Evolutionary conservation across 2,113 vertebrate species (phyloP).

Genomic region (Bos javanicus): DNA sequence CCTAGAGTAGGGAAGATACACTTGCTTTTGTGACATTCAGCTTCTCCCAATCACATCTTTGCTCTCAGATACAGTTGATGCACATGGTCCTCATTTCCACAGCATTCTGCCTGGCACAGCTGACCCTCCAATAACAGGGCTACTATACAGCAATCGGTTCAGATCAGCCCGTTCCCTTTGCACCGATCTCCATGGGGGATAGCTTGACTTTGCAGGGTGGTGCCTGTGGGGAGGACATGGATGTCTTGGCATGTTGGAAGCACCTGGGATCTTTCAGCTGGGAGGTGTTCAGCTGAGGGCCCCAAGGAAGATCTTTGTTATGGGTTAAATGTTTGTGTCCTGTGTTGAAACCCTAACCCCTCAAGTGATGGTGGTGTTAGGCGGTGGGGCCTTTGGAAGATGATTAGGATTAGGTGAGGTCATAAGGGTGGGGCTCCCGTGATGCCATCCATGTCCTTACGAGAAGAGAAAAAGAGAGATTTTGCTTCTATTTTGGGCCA

Average conservation of each 20-base stretch:
- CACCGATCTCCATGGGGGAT: neutral
- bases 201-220: fast-evolving
- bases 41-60: neutral
- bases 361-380: neutral
- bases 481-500: neutral
- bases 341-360: neutral
- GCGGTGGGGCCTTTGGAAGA: neutral
- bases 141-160: neutral
- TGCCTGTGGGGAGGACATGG: neutral
- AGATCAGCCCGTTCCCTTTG: neutral
- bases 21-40: neutral
- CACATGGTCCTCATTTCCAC: neutral
- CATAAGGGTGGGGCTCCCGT: neutral
- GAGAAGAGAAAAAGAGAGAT: neutral
- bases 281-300: neutral
- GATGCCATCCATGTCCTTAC: fast-evolving
- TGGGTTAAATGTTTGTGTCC: neutral
- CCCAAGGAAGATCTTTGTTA: neutral
- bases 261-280: neutral
- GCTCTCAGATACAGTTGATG: neutral
- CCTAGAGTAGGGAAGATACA: neutral
- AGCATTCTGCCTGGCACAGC: neutral
- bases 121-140: neutral
- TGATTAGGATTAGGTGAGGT: neutral
- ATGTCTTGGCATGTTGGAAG: neutral